Evolutionary conservation across 2,797 vertebrate species (phyloP).

Genomic region (Clarias platycephalus): DNA sequence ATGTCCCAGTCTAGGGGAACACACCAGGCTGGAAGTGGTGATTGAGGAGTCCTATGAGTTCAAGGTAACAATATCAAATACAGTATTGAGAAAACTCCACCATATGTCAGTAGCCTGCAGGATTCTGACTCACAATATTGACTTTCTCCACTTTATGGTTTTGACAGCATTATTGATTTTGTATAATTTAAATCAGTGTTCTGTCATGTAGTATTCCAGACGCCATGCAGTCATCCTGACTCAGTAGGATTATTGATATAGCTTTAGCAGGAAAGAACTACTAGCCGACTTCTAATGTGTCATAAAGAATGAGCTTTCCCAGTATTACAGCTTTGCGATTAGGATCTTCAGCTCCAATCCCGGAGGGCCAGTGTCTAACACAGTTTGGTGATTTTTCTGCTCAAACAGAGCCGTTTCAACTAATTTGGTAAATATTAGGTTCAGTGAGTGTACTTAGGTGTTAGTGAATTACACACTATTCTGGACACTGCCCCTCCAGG

Average conservation of each 20-base stretch:
- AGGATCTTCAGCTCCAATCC: no score
- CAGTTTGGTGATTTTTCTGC: no score
- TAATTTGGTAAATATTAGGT: no score
- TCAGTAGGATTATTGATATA: neutral
- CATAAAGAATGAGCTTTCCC: neutral
- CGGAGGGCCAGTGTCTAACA: no score
- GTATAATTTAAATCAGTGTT: neutral
- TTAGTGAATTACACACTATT: no score
- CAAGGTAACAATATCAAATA: slow-evolving; percentile 67
- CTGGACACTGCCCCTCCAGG: no score
- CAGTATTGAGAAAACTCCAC: neutral
- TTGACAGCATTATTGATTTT: neutral
- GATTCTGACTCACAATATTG: neutral
- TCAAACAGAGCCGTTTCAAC: no score
- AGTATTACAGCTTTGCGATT: neutral
- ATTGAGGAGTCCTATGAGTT: slow-evolving; percentile 87
- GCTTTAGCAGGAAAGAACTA: neutral
- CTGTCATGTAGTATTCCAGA: neutral
- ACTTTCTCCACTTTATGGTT: neutral
- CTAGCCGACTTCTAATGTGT: neutral
- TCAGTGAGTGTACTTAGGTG: no score
- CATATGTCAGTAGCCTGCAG: no score
- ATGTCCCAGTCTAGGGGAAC: slow-evolving; percentile 81
- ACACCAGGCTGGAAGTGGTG: slow-evolving; percentile 75
- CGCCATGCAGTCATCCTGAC: neutral